Evolutionary conservation across 2,888 invertebrate species (phyloP).

Genomic region (Drosophila aldrichi): DNA sequence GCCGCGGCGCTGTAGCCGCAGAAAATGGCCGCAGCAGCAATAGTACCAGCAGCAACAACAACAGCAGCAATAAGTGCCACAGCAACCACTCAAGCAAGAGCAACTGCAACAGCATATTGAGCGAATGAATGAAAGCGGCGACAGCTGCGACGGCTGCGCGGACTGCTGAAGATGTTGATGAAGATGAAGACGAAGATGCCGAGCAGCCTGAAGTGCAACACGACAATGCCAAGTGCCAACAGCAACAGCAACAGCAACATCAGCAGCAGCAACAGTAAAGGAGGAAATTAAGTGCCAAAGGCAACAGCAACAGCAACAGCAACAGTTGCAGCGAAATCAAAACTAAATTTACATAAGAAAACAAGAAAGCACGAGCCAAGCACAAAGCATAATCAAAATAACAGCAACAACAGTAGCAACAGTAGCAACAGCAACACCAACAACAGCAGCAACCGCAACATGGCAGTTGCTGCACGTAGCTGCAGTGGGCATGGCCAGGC

Average conservation of each 20-base stretch:
- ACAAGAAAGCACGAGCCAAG: conserved; percentile 15
- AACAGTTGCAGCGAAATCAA: conserved; percentile 48
- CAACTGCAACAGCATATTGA: conserved; percentile 41
- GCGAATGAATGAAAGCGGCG: conserved; percentile 57
- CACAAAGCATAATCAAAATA: conserved; percentile 45
- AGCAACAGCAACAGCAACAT: conserved; percentile 34
- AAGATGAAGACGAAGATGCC: conserved; percentile 44
- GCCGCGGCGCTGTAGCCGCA: conserved; percentile 44
- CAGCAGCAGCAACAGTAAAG: conserved; percentile 31
- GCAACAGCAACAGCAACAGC: conserved; percentile 2
- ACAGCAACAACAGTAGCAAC: conserved; percentile 16
- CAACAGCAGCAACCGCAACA: conserved; percentile 34
- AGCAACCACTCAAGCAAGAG: conserved; percentile 24
- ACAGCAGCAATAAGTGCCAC: conserved; percentile 21
- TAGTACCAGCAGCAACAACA: conserved; percentile 25
- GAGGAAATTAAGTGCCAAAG: conserved; percentile 12
- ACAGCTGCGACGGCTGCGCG: conserved; percentile 50
- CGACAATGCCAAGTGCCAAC: conserved; percentile 61
- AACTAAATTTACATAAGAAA: conserved; percentile 64
- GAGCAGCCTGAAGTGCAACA: conserved; percentile 54
- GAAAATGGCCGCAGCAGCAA: conserved; percentile 64
- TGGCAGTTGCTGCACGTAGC: conserved; percentile 49
- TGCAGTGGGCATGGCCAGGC: conserved; percentile 38
- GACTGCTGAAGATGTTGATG: conserved; percentile 51
- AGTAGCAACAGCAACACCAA: conserved; percentile 5